Percentiles rank a stretch among this genome's conserved stretches.
phyloP scores from a whole-genome alignment of 1,140 invertebrate species.

The Platorchestia sp. region DNA sequence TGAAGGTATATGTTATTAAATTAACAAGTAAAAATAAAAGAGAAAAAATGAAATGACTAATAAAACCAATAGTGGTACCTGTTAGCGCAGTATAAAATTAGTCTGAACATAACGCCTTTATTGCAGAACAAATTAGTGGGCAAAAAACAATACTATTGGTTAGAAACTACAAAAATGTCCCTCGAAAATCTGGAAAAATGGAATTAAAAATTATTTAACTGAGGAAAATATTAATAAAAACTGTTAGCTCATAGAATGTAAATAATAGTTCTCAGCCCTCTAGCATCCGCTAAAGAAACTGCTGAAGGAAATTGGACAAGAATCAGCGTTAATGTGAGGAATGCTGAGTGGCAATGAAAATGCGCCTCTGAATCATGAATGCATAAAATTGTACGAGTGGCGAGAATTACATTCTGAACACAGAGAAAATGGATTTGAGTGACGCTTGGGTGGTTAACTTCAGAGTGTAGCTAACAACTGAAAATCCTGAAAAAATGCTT shows the following conservation, averaged over 20 bases:
- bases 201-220: background rate
- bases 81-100: background rate
- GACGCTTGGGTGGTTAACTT: background rate
- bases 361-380: background rate
- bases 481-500: background rate
- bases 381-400: background rate
- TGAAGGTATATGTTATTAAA: background rate
- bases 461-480: background rate
- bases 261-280: background rate
- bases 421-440: background rate
- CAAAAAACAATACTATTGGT: background rate
- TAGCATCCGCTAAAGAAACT: background rate
- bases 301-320: background rate
- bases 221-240: background rate
- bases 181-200: background rate
- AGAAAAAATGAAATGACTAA: background rate
- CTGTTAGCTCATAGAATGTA: background rate
- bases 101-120: background rate
- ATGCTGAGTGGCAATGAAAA: background rate
- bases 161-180: background rate
- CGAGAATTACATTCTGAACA: background rate
- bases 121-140: background rate
- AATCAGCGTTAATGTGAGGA: background rate
- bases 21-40: background rate
- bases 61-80: background rate